phyloP scores from a whole-genome alignment of 2,888 invertebrate genomes.

The Erpobdella octoculata region DNA sequence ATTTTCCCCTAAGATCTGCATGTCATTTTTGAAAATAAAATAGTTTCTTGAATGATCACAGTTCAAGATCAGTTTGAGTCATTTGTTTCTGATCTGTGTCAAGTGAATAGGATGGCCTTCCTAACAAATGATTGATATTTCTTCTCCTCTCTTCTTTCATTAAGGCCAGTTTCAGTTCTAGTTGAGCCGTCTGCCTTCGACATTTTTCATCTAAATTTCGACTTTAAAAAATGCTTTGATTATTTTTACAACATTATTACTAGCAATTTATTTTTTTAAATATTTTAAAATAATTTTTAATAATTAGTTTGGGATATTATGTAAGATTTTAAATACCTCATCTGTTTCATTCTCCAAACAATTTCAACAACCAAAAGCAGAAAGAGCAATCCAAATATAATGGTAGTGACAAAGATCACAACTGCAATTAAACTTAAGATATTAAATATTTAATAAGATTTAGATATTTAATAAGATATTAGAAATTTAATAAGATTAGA shows the following conservation, averaged over 20 bases:
- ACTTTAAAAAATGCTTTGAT: not conserved
- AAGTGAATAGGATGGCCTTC: not conserved
- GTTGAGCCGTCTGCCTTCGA: conserved; percentile 11
- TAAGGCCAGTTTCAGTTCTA: conserved; percentile 10
- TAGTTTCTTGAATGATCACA: too few relatives aligned
- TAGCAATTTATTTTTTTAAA: not conserved
- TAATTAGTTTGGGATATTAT: too few relatives aligned
- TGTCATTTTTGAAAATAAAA: too few relatives aligned
- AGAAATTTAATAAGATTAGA: not conserved
- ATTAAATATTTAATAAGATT: too few relatives aligned
- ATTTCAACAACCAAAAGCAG: conserved; percentile 18
- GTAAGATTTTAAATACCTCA: conserved; percentile 2
- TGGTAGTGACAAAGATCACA: conserved; percentile 21
- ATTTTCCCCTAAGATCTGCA: too few relatives aligned
- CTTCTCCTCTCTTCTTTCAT: conserved; percentile 21
- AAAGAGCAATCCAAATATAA: conserved; percentile 25
- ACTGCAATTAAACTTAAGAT: too few relatives aligned
- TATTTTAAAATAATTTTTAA: not conserved
- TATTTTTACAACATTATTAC: not conserved
- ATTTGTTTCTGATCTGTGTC: not conserved
- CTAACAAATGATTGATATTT: conserved; percentile 12
- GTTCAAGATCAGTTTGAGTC: not conserved
- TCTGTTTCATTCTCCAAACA: conserved; percentile 26
- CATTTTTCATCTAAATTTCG: conserved; percentile 24
- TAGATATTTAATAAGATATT: too few relatives aligned